Evolutionary conservation across 2,113 vertebrate genomes (phyloP), one percentile per base, ranked within the genome.

Genomic region (Mesitornis unicolor): DNA sequence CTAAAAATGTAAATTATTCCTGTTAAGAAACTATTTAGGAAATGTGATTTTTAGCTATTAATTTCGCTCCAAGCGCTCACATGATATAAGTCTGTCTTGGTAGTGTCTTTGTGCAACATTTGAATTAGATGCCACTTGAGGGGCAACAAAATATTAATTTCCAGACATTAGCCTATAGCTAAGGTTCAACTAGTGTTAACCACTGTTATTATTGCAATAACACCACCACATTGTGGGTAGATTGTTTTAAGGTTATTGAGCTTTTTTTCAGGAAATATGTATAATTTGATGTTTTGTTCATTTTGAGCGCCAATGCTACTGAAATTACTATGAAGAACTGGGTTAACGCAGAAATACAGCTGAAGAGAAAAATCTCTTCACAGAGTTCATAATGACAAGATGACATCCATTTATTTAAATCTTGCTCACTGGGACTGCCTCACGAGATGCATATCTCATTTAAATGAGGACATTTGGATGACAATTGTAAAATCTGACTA

Each of bases 1-100:
- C 67, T 84, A 48, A 95, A 94, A 93, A 93, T 93, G 88, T 86
- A 94, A 91, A 96, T 97, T 93, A 95, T 82, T 98, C 68, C 76
- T 93, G 70, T 93, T 70, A 84, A 76, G 43, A 83, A 85, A 77
- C 17, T 59, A 75, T 43, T 93, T 92, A 79, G 84, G 65, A 96
- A 95, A 90, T 63, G 28, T 85, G 11, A 71, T 83, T 96, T 97
- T 87, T 9, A 63, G 86, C 78, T 90, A 96, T 74, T 93, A 88
- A 94, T 89, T 93, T 90, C 88, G 64, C 77, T 95, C 45, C 42
- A 93, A 78, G 54, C 80, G 38, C 81, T 15, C 22, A 1, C 73
- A 94, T 67, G 78, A 31, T 78, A 83, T 76, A 77, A 90, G 45
- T 96, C 43, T 59, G 80, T 59, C 18, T 87, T 63, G 3, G 2